A percentile compares a stretch with the other conserved stretches of the same genome.
These are phyloP conservation scores for Urocyon cinereoargenteus DNA, from an alignment of 2,797 vertebrate genomes.

Conservation along the genomic window DNA sequence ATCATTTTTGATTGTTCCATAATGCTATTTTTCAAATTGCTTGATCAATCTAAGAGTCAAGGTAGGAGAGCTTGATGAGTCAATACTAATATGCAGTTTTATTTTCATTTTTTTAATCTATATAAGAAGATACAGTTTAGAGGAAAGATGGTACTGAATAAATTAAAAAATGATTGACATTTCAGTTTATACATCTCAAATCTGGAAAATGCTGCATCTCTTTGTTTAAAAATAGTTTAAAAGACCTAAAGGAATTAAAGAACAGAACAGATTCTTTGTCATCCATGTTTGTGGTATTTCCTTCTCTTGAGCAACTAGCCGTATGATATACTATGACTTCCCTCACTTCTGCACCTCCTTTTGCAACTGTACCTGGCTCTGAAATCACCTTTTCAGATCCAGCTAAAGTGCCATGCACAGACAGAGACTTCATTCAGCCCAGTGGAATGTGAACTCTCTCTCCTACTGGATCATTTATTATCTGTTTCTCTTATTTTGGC, in stretches of 20 bases:
- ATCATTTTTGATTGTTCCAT: background rate
- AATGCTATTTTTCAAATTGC: background rate
- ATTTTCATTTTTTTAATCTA: background rate
- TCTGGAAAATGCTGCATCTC: background rate
- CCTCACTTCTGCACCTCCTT: background rate
- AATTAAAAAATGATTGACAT: background rate
- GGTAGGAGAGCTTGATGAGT: background rate
- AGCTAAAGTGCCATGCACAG: background rate
- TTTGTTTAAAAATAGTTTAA: background rate
- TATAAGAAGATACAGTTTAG: background rate
- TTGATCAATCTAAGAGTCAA: background rate
- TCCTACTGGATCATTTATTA: background rate
- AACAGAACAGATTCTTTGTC: background rate
- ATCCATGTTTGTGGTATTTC: background rate
- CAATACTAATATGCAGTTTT: background rate
- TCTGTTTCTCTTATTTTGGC: background rate
- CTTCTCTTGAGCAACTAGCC: background rate
- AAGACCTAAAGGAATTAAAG: constrained; percentile 30
- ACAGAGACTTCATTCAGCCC: background rate
- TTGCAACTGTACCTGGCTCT: background rate
- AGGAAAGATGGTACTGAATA: background rate
- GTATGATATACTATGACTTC: background rate
- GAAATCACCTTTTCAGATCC: background rate
- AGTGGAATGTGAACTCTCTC: background rate
- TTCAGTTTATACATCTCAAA: constrained; percentile 13